A percentile compares a stretch with the other conserved stretches of the same genome.
Conservation (phyloP, 2,797 vertebrate genomes). For the Distichodus sexfasciatus region DNA sequence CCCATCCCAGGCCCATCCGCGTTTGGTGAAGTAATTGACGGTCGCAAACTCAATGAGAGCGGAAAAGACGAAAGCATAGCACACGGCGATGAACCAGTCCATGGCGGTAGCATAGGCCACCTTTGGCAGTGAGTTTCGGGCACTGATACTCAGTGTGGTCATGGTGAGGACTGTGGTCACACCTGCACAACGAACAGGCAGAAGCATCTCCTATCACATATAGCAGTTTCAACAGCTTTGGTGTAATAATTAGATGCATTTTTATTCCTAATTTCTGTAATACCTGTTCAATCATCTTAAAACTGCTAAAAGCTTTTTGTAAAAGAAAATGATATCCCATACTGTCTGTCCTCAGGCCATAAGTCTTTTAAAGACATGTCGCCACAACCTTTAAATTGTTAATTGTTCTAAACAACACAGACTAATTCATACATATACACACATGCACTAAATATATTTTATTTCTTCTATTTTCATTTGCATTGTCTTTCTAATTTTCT, state of each 20-base stretch:
- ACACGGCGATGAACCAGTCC: conserved; percentile 98
- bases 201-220: background rate
- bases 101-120: conserved; percentile 96
- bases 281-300: background rate
- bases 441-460: no score
- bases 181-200: conserved; percentile 64
- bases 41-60: conserved; percentile 96
- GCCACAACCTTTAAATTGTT: no score
- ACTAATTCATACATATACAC: no score
- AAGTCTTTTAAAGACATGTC: no score
- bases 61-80: conserved; percentile 93
- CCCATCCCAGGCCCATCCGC: conserved; percentile 95
- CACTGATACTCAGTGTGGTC: conserved; percentile 94
- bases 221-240: background rate
- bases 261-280: background rate
- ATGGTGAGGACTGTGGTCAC: conserved; percentile 94
- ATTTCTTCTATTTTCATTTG: no score
- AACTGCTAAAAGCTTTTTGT: no score
- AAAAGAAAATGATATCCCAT: no score
- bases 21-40: conserved; percentile 91
- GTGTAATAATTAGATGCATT: background rate
- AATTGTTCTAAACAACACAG: no score
- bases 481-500: background rate
- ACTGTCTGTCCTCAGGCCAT: no score
- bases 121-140: conserved; percentile 91